These are phyloP conservation scores for Metalampra italica DNA, from an alignment of 2,888 invertebrate species.

Conservation along the genomic window DNA sequence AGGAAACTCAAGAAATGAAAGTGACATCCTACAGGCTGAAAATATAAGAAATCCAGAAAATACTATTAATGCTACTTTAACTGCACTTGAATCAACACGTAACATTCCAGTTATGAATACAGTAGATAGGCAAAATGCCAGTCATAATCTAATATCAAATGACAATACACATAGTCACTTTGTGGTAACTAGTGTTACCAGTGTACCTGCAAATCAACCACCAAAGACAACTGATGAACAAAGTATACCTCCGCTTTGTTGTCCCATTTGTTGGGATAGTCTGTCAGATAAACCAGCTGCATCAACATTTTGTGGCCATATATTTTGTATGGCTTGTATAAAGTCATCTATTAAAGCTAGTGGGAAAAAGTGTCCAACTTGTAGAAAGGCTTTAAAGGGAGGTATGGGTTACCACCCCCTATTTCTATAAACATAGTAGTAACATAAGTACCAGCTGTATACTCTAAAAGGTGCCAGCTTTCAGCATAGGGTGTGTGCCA, in stretches of 20 bases:
- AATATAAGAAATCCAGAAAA: not conserved
- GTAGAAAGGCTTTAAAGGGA: slow-evolving; percentile 37
- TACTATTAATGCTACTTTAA: not conserved
- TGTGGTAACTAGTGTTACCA: not conserved
- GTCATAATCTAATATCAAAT: not conserved
- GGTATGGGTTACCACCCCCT: slow-evolving; percentile 39
- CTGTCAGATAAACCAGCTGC: slow-evolving; percentile 30
- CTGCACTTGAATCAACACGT: not conserved
- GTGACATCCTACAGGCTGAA: not conserved
- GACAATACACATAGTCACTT: not conserved
- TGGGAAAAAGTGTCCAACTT: slow-evolving; percentile 47
- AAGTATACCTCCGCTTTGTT: slow-evolving; percentile 9
- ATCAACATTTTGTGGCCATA: slow-evolving; percentile 52
- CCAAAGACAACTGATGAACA: not conserved
- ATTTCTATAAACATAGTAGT: slow-evolving; percentile 28
- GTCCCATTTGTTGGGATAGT: slow-evolving; percentile 50
- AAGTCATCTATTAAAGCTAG: slow-evolving; percentile 27
- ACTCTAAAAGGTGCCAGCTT: too few species aligned
- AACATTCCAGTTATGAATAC: not conserved
- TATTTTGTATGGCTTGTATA: slow-evolving; percentile 49
- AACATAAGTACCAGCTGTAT: not conserved
- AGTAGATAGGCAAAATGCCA: not conserved
- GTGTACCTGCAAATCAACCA: not conserved
- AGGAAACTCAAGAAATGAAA: not conserved
- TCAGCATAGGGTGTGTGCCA: too few species aligned